phyloP scores from a whole-genome alignment of 2,888 invertebrate genomes.

The Xestia c-nigrum region DNA sequence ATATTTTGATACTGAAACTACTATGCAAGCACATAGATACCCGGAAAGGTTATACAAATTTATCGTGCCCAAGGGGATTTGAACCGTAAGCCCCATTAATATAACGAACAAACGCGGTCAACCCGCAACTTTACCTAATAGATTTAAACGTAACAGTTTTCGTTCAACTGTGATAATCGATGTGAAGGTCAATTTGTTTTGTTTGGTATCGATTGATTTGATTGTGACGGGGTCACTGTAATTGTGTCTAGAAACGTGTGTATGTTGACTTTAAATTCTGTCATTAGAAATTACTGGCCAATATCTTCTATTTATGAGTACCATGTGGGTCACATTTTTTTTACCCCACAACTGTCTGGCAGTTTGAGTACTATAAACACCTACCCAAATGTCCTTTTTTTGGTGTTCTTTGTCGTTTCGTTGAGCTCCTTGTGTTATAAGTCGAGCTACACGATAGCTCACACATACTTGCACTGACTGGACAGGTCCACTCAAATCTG shows the following conservation, averaged over 20 bases:
- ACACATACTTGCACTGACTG: no score
- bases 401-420: no score
- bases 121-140: slow-evolving; percentile 52
- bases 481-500: no score
- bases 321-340: no score
- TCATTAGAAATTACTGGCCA: background rate
- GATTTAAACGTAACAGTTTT: slow-evolving; percentile 47
- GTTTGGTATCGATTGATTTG: slow-evolving; percentile 22
- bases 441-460: no score
- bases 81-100: slow-evolving; percentile 52
- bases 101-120: slow-evolving; percentile 46
- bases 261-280: background rate
- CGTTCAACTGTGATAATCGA: slow-evolving; percentile 23
- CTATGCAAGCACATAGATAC: slow-evolving; percentile 27
- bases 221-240: background rate
- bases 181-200: slow-evolving; percentile 32
- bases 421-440: no score
- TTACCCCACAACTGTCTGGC: no score
- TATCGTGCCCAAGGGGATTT: slow-evolving; percentile 49
- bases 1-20: slow-evolving; percentile 34
- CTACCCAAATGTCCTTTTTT: no score
- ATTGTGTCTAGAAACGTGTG: background rate
- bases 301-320: no score
- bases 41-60: slow-evolving; percentile 55
- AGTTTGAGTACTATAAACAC: no score